Evolutionary conservation across 2,113 vertebrate genomes (phyloP).

Genomic region (Micronycteris hirsuta): DNA sequence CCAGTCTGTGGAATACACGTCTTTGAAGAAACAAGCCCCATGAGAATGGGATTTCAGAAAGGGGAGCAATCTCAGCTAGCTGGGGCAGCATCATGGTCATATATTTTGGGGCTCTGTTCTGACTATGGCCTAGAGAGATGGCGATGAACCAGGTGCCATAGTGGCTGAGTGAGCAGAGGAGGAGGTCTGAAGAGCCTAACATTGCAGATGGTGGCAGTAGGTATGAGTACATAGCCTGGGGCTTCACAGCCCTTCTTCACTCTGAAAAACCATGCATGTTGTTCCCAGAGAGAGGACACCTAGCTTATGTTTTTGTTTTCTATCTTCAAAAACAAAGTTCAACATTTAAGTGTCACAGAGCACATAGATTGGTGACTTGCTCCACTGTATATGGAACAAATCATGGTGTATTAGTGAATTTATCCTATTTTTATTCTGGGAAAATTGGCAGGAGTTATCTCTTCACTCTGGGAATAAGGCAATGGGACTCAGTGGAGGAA

Average conservation of each 20-base stretch:
- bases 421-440: not conserved
- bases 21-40: not conserved
- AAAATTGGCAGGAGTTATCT: not conserved
- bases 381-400: not conserved
- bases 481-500: not conserved
- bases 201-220: not conserved
- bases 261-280: not conserved
- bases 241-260: rapidly evolving
- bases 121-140: not conserved
- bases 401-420: not conserved
- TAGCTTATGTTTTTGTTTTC: not conserved
- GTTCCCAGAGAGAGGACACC: not conserved
- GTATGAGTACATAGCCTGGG: not conserved
- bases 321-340: not conserved
- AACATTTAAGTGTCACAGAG: not conserved
- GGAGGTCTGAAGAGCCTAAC: rapidly evolving
- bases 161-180: not conserved
- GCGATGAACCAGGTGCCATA: too few species aligned
- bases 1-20: not conserved
- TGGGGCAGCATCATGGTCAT: not conserved
- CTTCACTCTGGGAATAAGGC: not conserved
- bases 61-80: too few species aligned
- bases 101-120: not conserved
- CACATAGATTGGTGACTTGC: not conserved
- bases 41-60: not conserved